Conservation (phyloP, 1,140 invertebrate species). For the Monochamus saltuarius region DNA sequence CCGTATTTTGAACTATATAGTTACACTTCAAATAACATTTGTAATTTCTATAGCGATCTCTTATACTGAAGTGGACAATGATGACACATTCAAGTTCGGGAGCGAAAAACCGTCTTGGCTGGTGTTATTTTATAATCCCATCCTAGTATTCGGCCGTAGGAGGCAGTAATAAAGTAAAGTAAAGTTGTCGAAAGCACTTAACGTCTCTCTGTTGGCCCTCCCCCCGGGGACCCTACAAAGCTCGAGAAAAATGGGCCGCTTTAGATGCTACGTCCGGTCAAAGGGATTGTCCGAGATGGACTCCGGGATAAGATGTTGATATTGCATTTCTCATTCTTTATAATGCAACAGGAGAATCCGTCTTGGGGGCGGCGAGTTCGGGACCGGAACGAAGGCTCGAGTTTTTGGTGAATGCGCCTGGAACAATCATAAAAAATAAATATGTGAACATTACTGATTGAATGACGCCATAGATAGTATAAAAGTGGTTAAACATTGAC, state of each 20-base stretch:
- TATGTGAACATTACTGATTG: too few relatives aligned
- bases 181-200: constrained; percentile 46
- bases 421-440: too few relatives aligned
- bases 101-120: too few relatives aligned
- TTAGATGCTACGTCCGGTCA: constrained; percentile 47
- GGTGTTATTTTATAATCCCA: background rate
- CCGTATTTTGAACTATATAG: too few relatives aligned
- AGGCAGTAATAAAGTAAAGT: constrained; percentile 40
- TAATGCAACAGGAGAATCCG: constrained; percentile 49
- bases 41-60: too few relatives aligned
- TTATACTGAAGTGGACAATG: too few relatives aligned
- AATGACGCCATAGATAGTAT: too few relatives aligned
- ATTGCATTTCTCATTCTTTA: constrained; percentile 53
- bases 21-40: too few relatives aligned
- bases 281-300: constrained; percentile 49
- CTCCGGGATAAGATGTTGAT: constrained; percentile 50
- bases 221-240: constrained; percentile 39
- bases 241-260: constrained; percentile 45
- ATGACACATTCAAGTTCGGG: too few relatives aligned
- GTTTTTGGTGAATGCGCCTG: too few relatives aligned
- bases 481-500: too few relatives aligned
- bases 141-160: constrained; percentile 19
- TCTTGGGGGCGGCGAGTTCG: constrained; percentile 1
- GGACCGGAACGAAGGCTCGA: too few relatives aligned
- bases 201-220: constrained; percentile 23